A percentile compares a stretch with the other conserved stretches of the same genome.
Evolutionary conservation across 2,888 invertebrate species (phyloP).

Genomic region (Aporophyla lueneburgensis): DNA sequence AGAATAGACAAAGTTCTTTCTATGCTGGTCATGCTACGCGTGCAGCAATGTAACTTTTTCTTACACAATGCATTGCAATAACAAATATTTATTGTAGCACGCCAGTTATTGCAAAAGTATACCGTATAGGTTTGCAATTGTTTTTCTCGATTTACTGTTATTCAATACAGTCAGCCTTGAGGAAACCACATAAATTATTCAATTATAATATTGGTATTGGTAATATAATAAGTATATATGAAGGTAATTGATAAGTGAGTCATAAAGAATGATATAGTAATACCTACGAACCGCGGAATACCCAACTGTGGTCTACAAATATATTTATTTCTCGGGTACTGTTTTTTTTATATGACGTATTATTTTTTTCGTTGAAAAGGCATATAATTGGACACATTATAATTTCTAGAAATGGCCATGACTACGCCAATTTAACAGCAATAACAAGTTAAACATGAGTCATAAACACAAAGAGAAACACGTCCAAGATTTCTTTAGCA

Average conservation of each 20-base stretch:
- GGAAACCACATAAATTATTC: conserved; percentile 33
- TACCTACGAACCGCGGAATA: not conserved
- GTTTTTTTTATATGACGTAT: too few relatives aligned
- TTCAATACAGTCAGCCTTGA: not conserved
- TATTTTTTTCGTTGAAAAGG: not conserved
- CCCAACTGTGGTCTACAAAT: too few relatives aligned
- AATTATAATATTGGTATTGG: not conserved
- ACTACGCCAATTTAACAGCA: not conserved
- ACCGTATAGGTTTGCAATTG: conserved; percentile 11
- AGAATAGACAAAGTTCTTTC: too few relatives aligned
- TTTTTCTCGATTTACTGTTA: conserved; percentile 10
- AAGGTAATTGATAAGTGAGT: conserved; percentile 12
- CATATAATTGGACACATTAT: not conserved
- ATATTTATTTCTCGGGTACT: too few relatives aligned
- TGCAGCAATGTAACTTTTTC: not conserved
- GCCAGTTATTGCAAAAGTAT: not conserved
- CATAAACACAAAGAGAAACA: not conserved
- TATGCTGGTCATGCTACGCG: too few relatives aligned
- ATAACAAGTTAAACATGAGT: conserved; percentile 9
- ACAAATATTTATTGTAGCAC: conserved; percentile 3
- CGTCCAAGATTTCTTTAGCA: conserved; percentile 17
- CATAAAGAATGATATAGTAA: not conserved
- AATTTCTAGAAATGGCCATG: conserved; percentile 8
- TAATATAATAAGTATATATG: not conserved
- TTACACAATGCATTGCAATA: not conserved